Conservation (phyloP, 2,888 invertebrate genomes). For the Periphyllus acericola region DNA sequence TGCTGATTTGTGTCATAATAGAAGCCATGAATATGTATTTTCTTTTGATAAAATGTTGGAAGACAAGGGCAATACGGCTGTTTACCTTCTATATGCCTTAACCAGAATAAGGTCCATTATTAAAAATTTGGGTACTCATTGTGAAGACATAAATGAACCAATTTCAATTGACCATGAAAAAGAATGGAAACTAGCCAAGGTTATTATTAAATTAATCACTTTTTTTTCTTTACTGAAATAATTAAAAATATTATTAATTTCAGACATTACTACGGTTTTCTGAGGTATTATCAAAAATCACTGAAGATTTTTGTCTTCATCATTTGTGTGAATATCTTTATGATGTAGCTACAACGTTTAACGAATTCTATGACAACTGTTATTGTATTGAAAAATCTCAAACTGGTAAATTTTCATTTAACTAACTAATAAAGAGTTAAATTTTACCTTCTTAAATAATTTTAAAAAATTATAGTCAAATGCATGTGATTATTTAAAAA, state of each 20-base stretch:
- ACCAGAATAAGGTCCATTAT: constrained; percentile 94
- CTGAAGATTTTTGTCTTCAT: constrained; percentile 85
- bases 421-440: background rate
- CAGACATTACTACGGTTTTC: constrained; percentile 82
- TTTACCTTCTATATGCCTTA: constrained; percentile 93
- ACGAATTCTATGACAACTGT: constrained; percentile 97
- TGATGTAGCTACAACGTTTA: constrained; percentile 90
- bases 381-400: constrained; percentile 92
- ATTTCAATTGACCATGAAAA: constrained; percentile 86
- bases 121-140: constrained; percentile 74
- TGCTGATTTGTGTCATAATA: constrained; percentile 93
- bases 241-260: constrained; percentile 58
- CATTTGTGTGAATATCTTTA: constrained; percentile 94
- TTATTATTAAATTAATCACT: constrained; percentile 63
- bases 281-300: constrained; percentile 84
- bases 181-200: constrained; percentile 94
- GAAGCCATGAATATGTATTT: constrained; percentile 94
- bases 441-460: background rate
- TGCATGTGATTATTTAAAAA: background rate
- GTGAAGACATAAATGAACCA: constrained; percentile 72
- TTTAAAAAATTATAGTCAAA: background rate
- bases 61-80: constrained; percentile 98
- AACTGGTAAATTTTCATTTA: constrained; percentile 54
- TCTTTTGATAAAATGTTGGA: constrained; percentile 99
- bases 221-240: background rate